These are phyloP conservation scores for Syrphus vitripennis DNA, from an alignment of 2,888 invertebrate genomes.

Conservation along the genomic window DNA sequence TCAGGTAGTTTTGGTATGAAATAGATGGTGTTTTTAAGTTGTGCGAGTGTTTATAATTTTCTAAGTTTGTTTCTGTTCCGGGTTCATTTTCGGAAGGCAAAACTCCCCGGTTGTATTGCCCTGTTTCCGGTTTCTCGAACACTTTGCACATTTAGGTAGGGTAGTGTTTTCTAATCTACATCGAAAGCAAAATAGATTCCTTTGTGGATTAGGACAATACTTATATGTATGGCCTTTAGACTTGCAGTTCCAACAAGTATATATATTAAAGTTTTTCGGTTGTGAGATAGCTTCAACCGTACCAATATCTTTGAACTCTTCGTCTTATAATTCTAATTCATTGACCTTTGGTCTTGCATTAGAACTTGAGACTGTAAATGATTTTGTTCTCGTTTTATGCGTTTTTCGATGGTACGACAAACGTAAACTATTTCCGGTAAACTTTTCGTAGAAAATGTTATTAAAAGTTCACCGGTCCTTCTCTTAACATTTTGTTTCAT, in stretches of 20 bases:
- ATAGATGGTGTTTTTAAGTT: no score
- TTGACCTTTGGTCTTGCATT: no score
- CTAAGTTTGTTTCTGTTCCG: not conserved
- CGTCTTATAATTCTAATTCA: no score
- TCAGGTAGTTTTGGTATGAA: no score
- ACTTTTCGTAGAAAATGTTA: not conserved
- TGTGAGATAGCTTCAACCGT: no score
- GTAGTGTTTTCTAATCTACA: not conserved
- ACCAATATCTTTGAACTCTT: no score
- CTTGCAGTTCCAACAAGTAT: no score
- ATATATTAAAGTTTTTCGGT: no score
- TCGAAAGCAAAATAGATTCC: not conserved
- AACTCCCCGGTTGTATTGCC: constrained; percentile 7
- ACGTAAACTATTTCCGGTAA: not conserved
- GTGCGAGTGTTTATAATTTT: not conserved
- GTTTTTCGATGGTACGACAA: not conserved
- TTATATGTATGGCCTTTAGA: no score
- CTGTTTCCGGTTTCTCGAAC: not conserved
- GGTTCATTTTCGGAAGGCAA: constrained; percentile 7
- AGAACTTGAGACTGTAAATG: no score
- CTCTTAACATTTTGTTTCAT: not conserved
- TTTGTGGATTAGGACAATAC: not conserved
- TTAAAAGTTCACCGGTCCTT: not conserved
- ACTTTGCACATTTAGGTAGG: not conserved
- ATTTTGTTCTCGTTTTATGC: not conserved